Percentiles rank a stretch among this genome's conserved stretches.
Evolutionary conservation across 2,888 invertebrate species (phyloP).

Genomic region (Pecten maximus): DNA sequence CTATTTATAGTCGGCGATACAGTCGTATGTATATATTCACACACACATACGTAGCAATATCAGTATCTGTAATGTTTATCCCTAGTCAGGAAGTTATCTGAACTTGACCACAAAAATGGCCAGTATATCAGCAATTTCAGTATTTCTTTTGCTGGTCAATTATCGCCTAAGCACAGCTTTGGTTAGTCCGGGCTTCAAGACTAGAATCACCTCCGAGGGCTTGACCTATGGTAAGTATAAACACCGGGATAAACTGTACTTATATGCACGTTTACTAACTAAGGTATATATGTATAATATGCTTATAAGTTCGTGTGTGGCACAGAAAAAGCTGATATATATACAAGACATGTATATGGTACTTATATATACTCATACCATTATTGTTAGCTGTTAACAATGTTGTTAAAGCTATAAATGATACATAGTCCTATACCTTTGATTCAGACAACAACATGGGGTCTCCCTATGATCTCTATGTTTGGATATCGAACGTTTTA

Average conservation of each 20-base stretch:
- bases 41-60: background rate
- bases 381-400: too few species aligned
- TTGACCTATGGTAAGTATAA: constrained; percentile 48
- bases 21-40: background rate
- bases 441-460: background rate
- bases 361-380: too few species aligned
- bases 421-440: too few species aligned
- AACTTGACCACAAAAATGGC: background rate
- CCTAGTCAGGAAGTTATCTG: background rate
- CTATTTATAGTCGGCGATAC: background rate
- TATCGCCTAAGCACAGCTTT: background rate
- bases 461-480: background rate
- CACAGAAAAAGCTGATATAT: background rate
- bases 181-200: constrained; percentile 45
- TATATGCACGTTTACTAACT: background rate
- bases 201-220: constrained; percentile 50
- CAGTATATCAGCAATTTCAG: background rate
- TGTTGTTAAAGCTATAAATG: too few species aligned
- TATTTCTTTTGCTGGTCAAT: background rate
- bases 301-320: background rate
- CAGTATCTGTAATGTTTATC: background rate
- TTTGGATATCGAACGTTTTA: background rate
- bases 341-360: too few species aligned
- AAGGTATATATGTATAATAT: background rate
- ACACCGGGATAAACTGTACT: background rate